Conservation (phyloP, 2,797 vertebrate species). For the Otolemur crassicaudatus region DNA sequence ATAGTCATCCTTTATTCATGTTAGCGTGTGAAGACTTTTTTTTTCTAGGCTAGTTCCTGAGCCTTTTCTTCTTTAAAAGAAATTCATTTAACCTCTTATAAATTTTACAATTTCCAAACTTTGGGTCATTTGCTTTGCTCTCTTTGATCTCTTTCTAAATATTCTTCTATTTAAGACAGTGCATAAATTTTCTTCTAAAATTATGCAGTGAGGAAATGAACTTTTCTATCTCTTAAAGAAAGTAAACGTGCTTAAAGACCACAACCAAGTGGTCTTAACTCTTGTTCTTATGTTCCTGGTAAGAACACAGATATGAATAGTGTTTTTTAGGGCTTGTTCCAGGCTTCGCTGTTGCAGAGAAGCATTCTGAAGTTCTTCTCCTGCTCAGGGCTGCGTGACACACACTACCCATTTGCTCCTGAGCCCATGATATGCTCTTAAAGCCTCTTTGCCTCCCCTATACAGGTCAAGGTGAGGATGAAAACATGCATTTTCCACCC, state of each 20-base stretch:
- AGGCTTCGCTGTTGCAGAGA: rapidly evolving
- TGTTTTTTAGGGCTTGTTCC: background rate
- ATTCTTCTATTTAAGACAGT: background rate
- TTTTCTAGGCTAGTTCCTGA: too few relatives aligned
- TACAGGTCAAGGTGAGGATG: background rate
- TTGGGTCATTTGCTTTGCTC: constrained; percentile 1
- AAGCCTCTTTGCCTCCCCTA: background rate
- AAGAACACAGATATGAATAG: background rate
- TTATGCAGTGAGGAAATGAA: background rate
- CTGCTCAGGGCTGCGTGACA: background rate
- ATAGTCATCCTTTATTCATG: background rate
- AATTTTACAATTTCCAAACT: background rate
- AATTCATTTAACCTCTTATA: background rate
- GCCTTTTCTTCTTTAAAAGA: constrained; percentile 18
- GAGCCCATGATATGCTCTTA: rapidly evolving
- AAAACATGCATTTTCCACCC: too few relatives aligned
- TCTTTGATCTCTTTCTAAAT: background rate
- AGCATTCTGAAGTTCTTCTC: background rate
- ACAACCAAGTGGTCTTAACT: background rate
- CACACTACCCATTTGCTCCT: background rate
- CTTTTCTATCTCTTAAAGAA: background rate
- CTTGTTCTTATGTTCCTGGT: background rate
- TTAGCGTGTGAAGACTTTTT: background rate
- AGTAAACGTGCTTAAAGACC: background rate
- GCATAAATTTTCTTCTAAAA: background rate